Conservation (phyloP, 2,113 vertebrate genomes). For the Ammodytes marinus region DNA sequence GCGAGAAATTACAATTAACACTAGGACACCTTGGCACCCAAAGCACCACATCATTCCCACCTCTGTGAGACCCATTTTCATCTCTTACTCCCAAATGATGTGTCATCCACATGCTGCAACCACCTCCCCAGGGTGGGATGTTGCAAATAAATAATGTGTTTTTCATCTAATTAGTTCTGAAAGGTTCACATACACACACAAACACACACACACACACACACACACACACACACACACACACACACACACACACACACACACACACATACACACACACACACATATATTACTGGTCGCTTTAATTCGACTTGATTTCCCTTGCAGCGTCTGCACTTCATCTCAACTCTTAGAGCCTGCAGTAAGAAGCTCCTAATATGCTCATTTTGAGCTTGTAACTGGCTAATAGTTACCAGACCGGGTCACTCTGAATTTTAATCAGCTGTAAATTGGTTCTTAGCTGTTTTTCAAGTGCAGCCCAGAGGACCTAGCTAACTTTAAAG, state of each 20-base stretch:
- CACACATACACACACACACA: neutral
- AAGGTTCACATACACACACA: constrained; percentile 3
- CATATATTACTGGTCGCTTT: constrained; percentile 34
- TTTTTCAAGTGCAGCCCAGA: constrained; percentile 40
- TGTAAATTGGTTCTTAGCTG: constrained; percentile 46
- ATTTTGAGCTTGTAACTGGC: constrained; percentile 57
- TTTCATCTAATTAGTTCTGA: constrained; percentile 44
- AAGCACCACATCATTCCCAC: constrained; percentile 28
- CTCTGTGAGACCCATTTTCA: constrained; percentile 23
- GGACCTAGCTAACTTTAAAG: constrained; percentile 44
- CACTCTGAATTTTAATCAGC: constrained; percentile 61
- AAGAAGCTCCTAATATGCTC: constrained; percentile 57
- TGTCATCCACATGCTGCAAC: constrained; percentile 26
- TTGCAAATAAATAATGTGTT: constrained; percentile 36
- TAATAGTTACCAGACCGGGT: constrained; percentile 68
- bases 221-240: no score
- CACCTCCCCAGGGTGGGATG: constrained; percentile 12
- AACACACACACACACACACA: no score
- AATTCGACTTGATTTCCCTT: constrained; percentile 53
- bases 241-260: no score
- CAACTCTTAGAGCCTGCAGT: constrained; percentile 30
- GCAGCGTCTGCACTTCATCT: constrained; percentile 42
- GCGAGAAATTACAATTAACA: constrained; percentile 33
- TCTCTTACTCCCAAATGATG: constrained; percentile 11
- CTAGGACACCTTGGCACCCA: constrained; percentile 11